Percentiles rank a stretch among this genome's conserved stretches.
phyloP scores from a whole-genome alignment of 2,888 invertebrate species.

The Diaprepes abbreviatus region DNA sequence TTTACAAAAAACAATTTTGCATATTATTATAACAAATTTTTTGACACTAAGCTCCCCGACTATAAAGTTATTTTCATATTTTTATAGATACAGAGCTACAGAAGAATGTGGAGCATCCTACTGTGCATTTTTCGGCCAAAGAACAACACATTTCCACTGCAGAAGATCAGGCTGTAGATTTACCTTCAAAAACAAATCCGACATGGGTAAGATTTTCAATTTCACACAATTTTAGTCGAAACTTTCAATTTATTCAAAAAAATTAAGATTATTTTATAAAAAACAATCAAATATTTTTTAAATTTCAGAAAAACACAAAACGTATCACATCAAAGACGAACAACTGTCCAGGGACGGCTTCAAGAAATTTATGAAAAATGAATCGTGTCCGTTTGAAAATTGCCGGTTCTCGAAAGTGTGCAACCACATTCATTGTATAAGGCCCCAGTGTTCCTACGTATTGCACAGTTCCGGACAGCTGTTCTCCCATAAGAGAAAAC shows the following conservation, averaged over 20 bases:
- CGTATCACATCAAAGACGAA: conserved; percentile 98
- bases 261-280: too few relatives aligned
- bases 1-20: too few relatives aligned
- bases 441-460: conserved; percentile 95
- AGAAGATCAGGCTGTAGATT: conserved; percentile 90
- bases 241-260: too few relatives aligned
- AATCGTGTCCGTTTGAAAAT: conserved; percentile 90
- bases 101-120: conserved; percentile 94
- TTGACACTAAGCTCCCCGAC: too few relatives aligned
- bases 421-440: conserved; percentile 98
- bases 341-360: conserved; percentile 96
- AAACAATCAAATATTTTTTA: conserved; percentile 26
- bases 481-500: conserved; percentile 97
- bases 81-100: conserved; percentile 87
- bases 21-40: too few relatives aligned
- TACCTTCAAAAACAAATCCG: conserved; percentile 99
- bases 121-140: conserved; percentile 93
- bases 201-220: conserved; percentile 99
- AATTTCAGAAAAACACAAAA: conserved; percentile 94
- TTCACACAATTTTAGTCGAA: too few relatives aligned
- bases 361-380: conserved; percentile 98
- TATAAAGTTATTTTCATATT: not conserved
- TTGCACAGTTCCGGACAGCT: conserved; percentile 97
- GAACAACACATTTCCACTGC: conserved; percentile 98
- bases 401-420: conserved; percentile 95